Base-by-base conservation (phyloP, 2,888 invertebrate genomes). In the Netelia inedita region DNA sequence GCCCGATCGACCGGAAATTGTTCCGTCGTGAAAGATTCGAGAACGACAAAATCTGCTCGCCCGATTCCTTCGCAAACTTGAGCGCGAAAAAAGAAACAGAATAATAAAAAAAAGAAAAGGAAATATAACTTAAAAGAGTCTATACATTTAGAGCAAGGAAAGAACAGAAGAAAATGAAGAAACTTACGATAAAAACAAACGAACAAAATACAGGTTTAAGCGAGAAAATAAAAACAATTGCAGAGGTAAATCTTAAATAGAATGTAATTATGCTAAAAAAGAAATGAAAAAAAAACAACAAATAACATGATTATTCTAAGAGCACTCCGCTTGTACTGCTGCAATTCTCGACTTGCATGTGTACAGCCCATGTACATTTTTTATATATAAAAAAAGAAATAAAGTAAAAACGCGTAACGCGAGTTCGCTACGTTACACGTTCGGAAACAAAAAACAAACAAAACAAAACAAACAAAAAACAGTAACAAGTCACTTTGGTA, bases 331-430 rank as follows among this genome's bases (percentile, higher is more conserved):
- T 92, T 92, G 91, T 92, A 91, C 91, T 90, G 91, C 91, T 92
- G 92, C 92, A 92, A 92, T 88, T 92, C 90, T 89, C 86, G 87
- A 92, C 89, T 92, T 92, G 91, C 91, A 91, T 90, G 91, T 92
- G 91, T 92, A 92, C 92, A 92, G 92, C 90, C 90, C 90, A 91
- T 92, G 92, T 92, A 92, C 91, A 91, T 92, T 92, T 92, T 87
- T 91, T 92, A 89, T 92, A 92, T 91, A 91, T 91, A 91, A 91
- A 89, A 90, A 91, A 88, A 87, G 73, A 73, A 74, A n/a, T 35
- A 23, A 57, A 68, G 71, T 82, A 85, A 87, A 86, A 87, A 85
- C 88, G 73, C 84, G 78, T 87, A 79, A 75, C 84, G 85, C 81
- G 66, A 73, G 74, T 85, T 78, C 79, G 81, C 65, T 35, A 55